These are phyloP conservation scores for Lepus oiostolus DNA, from an alignment of 2,797 vertebrate species.

Conservation along the genomic window DNA sequence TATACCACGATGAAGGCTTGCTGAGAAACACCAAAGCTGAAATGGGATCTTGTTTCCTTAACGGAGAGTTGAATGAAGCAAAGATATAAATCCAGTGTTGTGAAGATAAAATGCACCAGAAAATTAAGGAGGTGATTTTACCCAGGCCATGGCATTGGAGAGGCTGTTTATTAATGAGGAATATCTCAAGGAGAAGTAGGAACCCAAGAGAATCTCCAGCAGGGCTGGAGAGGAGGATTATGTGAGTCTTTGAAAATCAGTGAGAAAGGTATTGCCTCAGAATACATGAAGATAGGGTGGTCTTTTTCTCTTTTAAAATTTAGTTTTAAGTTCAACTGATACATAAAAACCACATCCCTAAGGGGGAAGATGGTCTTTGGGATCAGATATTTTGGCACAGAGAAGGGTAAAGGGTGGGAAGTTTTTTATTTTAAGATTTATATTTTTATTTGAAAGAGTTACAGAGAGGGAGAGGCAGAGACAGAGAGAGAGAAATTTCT, in stretches of 20 bases:
- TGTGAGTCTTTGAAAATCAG: background rate
- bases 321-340: too few species aligned
- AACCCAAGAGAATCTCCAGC: background rate
- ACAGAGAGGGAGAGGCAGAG: too few species aligned
- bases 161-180: background rate
- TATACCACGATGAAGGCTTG: background rate
- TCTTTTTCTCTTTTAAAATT: too few species aligned
- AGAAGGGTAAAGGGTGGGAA: accelerated
- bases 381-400: background rate
- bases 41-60: background rate
- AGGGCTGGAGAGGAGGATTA: background rate
- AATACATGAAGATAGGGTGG: background rate
- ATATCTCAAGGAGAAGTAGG: conserved; percentile 19
- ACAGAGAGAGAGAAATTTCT: too few species aligned
- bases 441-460: too few species aligned
- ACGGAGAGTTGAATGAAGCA: background rate
- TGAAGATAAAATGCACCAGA: background rate
- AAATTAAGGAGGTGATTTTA: background rate
- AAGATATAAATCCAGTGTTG: background rate
- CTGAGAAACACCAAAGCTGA: background rate
- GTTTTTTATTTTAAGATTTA: background rate
- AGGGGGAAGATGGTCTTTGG: background rate
- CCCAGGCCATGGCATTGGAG: background rate
- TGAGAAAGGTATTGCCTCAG: background rate
- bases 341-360: too few species aligned